Percentiles rank a stretch among this genome's conserved stretches.
Conservation (phyloP, 2,888 invertebrate genomes). For the Junonia oenone region DNA sequence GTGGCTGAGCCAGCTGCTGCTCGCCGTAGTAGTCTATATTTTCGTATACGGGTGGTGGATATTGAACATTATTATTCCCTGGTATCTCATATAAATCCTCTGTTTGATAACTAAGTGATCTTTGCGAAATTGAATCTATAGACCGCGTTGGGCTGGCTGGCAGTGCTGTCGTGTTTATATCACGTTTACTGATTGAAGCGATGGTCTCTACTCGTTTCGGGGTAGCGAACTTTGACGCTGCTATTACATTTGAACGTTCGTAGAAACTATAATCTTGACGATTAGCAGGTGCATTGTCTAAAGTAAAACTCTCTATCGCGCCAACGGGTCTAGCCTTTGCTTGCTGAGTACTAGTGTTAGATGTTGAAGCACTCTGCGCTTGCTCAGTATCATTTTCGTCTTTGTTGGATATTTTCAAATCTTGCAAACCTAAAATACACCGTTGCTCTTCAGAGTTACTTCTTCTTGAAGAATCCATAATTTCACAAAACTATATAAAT, state of each 20-base stretch:
- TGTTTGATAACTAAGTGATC: conserved; percentile 73
- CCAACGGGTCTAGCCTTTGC: conserved; percentile 80
- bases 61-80: conserved; percentile 58
- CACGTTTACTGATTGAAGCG: conserved; percentile 67
- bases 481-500: conserved; percentile 19
- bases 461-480: conserved; percentile 67
- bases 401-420: conserved; percentile 75
- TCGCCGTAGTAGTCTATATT: conserved; percentile 89
- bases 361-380: conserved; percentile 64
- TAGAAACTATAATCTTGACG: conserved; percentile 75
- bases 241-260: conserved; percentile 87
- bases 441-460: conserved; percentile 66
- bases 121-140: conserved; percentile 80
- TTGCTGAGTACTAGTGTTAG: conserved; percentile 51
- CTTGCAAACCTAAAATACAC: conserved; percentile 71
- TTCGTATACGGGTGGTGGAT: conserved; percentile 84
- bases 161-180: conserved; percentile 58
- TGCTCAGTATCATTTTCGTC: conserved; percentile 73
- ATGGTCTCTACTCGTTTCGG: conserved; percentile 86
- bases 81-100: conserved; percentile 71
- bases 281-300: conserved; percentile 71
- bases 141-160: conserved; percentile 81
- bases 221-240: conserved; percentile 87
- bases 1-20: conserved; percentile 75
- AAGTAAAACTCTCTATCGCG: conserved; percentile 83